These are phyloP conservation scores for Brachypteracias leptosomus DNA, from an alignment of 2,113 vertebrate genomes.

Conservation along the genomic window DNA sequence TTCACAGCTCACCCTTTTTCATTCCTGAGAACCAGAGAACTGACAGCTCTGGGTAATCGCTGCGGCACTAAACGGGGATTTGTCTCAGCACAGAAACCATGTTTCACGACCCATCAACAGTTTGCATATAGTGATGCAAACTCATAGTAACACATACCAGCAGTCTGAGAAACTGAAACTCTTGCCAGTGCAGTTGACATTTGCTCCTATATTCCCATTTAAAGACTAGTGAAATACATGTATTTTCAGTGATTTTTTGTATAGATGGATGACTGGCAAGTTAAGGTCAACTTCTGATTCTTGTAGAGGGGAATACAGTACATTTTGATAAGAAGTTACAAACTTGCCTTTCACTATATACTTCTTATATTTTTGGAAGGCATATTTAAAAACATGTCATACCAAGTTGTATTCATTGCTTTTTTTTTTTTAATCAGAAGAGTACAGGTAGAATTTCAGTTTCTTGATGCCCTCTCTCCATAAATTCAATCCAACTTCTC, in stretches of 20 bases:
- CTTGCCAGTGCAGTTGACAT: background rate
- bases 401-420: background rate
- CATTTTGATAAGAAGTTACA: background rate
- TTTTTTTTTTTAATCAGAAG: background rate
- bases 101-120: background rate
- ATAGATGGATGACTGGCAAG: background rate
- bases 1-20: background rate
- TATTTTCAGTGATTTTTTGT: background rate
- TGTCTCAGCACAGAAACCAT: accelerated
- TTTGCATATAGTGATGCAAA: background rate
- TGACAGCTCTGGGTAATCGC: background rate
- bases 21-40: background rate
- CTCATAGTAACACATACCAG: accelerated
- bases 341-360: background rate
- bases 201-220: background rate
- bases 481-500: background rate
- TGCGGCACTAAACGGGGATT: accelerated
- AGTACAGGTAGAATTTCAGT: background rate
- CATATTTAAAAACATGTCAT: background rate
- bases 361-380: background rate
- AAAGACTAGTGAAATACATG: background rate
- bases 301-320: background rate
- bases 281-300: background rate
- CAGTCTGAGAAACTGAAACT: background rate
- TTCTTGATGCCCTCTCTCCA: background rate